Percentiles rank a stretch among this genome's conserved stretches.
Evolutionary conservation across 2,888 invertebrate genomes (phyloP).

Genomic region (Scaptomyza parva): DNA sequence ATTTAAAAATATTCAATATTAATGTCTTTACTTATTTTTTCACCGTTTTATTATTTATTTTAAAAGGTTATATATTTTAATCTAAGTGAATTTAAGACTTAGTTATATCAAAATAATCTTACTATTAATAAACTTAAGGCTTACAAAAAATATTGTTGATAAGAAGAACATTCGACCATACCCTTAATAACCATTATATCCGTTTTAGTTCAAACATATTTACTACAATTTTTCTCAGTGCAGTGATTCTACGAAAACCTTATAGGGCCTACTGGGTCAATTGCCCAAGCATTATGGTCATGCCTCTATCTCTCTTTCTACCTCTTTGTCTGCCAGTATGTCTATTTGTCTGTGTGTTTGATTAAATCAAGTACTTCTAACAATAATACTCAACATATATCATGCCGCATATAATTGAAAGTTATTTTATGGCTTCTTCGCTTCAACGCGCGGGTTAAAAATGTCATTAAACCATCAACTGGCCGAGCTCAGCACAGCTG

Average conservation of each 20-base stretch:
- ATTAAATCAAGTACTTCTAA: slow-evolving; percentile 49
- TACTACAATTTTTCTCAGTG: neutral
- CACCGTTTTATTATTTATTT: too few species aligned
- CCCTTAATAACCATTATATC: too few species aligned
- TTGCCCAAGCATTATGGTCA: slow-evolving; percentile 57
- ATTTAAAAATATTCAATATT: too few species aligned
- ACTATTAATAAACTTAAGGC: too few species aligned
- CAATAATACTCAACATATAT: slow-evolving; percentile 41
- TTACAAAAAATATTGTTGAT: too few species aligned
- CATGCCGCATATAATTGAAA: slow-evolving; percentile 71
- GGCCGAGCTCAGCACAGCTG: slow-evolving; percentile 19
- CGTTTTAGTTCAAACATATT: neutral
- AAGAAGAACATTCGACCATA: too few species aligned
- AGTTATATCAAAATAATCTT: too few species aligned
- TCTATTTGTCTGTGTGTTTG: slow-evolving; percentile 6
- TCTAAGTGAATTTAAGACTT: too few species aligned
- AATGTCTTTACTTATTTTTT: too few species aligned
- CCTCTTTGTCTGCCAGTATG: slow-evolving; percentile 9
- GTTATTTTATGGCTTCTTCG: slow-evolving; percentile 74
- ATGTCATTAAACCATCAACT: slow-evolving; percentile 58
- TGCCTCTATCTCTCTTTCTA: slow-evolving; percentile 17
- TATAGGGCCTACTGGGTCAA: slow-evolving; percentile 36
- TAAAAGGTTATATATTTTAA: too few species aligned
- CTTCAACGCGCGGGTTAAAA: slow-evolving; percentile 8
- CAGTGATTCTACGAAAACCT: slow-evolving; percentile 48